Percentiles rank a stretch among this genome's conserved stretches.
Evolutionary conservation across 2,797 vertebrate species (phyloP).

Genomic region (Pitangus sulphuratus): DNA sequence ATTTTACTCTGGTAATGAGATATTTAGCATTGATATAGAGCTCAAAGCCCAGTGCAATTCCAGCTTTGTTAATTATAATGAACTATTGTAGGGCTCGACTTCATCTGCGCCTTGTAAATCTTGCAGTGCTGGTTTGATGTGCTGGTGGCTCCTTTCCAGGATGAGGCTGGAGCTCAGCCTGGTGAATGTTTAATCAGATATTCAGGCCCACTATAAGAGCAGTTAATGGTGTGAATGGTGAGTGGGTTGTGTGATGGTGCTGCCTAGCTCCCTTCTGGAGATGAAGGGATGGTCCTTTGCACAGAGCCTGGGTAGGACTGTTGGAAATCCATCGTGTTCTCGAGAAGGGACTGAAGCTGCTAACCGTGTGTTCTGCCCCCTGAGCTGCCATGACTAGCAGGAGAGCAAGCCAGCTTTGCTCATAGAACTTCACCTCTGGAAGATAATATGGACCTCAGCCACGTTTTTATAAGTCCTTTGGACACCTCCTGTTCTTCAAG

Average conservation of each 20-base stretch:
- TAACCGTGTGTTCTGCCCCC: not conserved
- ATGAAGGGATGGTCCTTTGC: not conserved
- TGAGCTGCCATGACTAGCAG: not conserved
- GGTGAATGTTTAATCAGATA: not conserved
- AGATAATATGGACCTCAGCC: not conserved
- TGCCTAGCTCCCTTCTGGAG: not conserved
- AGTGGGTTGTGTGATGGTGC: not conserved
- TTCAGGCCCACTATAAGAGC: not conserved
- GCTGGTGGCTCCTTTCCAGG: constrained; percentile 43
- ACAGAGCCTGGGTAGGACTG: accelerated
- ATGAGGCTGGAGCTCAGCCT: constrained; percentile 22
- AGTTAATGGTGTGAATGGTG: not conserved
- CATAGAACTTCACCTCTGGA: not conserved
- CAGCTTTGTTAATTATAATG: constrained; percentile 69
- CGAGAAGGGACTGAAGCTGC: not conserved
- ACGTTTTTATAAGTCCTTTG: not conserved
- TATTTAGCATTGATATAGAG: constrained; percentile 70
- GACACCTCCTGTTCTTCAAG: not conserved
- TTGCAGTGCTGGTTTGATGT: not conserved
- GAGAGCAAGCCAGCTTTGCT: not conserved
- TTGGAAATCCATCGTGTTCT: not conserved
- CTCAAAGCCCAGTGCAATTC: constrained; percentile 52
- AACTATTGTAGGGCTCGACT: constrained; percentile 41
- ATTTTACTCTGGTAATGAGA: constrained; percentile 66
- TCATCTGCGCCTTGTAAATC: constrained; percentile 62